Conservation (phyloP, 2,113 vertebrate genomes). For the Odontophorus gujanensis region DNA sequence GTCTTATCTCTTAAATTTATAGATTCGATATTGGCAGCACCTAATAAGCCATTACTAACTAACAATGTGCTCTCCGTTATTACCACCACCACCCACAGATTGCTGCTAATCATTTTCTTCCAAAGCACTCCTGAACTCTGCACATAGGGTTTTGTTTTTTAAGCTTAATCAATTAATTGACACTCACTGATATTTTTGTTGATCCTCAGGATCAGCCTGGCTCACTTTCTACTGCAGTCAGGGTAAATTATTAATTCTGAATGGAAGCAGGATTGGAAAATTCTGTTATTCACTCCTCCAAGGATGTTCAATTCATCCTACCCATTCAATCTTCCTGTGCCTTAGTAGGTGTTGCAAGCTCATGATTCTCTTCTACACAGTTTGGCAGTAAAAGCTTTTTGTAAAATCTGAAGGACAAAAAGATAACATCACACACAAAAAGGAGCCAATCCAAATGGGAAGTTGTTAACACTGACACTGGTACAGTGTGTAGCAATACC, state of each 20-base stretch:
- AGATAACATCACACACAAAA: background rate
- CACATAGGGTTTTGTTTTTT: background rate
- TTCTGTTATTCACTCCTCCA: background rate
- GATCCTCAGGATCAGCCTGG: background rate
- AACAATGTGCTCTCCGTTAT: background rate
- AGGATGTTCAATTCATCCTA: background rate
- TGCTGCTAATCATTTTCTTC: background rate
- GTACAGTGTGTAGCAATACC: background rate
- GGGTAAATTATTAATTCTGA: background rate
- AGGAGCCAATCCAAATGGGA: background rate
- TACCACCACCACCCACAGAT: too few species aligned
- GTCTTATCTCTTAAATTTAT: background rate
- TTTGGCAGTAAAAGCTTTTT: background rate
- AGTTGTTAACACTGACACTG: background rate
- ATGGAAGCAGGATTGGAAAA: background rate
- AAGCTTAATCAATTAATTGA: background rate
- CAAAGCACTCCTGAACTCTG: background rate
- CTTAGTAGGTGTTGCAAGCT: background rate
- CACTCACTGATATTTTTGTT: background rate
- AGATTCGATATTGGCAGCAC: background rate
- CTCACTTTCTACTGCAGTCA: background rate
- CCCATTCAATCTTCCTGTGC: background rate
- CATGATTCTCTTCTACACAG: background rate
- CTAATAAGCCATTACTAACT: background rate
- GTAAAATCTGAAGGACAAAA: background rate